Evolutionary conservation across 2,888 invertebrate species (phyloP).

Genomic region (Gnatocerus cornutus): DNA sequence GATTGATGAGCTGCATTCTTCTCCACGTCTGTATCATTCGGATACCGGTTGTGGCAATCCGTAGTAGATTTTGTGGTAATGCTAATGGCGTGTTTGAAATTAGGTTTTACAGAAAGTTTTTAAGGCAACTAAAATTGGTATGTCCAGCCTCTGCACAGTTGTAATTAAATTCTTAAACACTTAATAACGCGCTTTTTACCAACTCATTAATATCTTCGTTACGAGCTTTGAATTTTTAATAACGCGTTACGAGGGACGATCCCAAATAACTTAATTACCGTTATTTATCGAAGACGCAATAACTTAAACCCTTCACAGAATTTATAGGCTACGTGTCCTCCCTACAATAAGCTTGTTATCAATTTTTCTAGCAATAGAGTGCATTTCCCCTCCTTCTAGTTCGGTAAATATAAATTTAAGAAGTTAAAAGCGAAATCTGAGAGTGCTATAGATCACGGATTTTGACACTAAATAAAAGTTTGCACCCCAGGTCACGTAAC

Average conservation of each 20-base stretch:
- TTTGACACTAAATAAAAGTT: slow-evolving; percentile 48
- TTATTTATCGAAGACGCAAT: slow-evolving; percentile 20
- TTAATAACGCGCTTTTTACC: slow-evolving; percentile 4
- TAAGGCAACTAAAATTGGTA: background rate
- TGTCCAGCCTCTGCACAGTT: background rate
- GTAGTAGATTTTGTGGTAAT: slow-evolving; percentile 6
- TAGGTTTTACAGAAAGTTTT: slow-evolving; percentile 5
- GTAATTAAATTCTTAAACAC: background rate
- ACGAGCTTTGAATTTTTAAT: slow-evolving; percentile 27
- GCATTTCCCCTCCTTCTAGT: slow-evolving; percentile 7
- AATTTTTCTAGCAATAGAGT: slow-evolving; percentile 4
- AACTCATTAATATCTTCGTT: slow-evolving; percentile 6
- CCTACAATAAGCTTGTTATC: slow-evolving; percentile 10
- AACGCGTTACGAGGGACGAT: background rate
- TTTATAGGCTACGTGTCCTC: slow-evolving; percentile 28
- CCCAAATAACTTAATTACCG: slow-evolving; percentile 31
- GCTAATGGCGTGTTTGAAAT: slow-evolving; percentile 27
- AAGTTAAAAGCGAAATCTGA: slow-evolving; percentile 43
- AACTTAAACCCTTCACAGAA: slow-evolving; percentile 23
- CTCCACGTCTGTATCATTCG: slow-evolving; percentile 31
- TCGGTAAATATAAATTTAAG: slow-evolving; percentile 38
- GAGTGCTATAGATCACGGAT: slow-evolving; percentile 40
- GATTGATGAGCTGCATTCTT: slow-evolving; percentile 39
- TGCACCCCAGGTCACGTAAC: slow-evolving; percentile 48
- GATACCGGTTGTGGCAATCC: slow-evolving; percentile 2